These are phyloP conservation scores for Premnoplex brunnescens DNA, from an alignment of 2,797 vertebrate species.

Conservation along the genomic window DNA sequence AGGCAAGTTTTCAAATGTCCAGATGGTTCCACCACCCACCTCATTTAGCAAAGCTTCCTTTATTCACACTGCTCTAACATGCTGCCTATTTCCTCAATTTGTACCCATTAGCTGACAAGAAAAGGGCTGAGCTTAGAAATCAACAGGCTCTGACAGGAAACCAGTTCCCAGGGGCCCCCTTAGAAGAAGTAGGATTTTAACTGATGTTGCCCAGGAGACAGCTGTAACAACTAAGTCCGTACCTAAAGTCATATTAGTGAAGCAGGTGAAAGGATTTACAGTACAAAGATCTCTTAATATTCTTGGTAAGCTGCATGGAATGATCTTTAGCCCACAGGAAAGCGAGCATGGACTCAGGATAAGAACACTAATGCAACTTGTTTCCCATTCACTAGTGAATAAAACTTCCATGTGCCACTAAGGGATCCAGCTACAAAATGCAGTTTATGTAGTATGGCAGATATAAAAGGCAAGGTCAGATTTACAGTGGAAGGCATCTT, in stretches of 20 bases:
- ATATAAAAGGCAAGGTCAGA: background rate
- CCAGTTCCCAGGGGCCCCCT: conserved; percentile 7
- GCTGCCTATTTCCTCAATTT: conserved; percentile 67
- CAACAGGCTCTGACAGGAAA: conserved; percentile 65
- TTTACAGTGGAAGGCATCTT: background rate
- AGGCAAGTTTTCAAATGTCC: conserved; percentile 70
- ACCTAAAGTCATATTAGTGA: conserved; percentile 29
- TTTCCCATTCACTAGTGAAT: background rate
- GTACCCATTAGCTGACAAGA: conserved; percentile 64
- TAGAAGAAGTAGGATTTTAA: conserved; percentile 58
- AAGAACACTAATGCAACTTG: background rate
- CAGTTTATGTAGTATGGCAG: fast-evolving
- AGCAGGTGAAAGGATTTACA: conserved; percentile 35
- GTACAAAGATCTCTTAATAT: conserved; percentile 29
- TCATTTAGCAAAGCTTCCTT: conserved; percentile 68
- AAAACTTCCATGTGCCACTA: background rate
- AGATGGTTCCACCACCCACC: conserved; percentile 70
- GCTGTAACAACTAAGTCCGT: background rate
- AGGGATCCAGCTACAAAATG: background rate
- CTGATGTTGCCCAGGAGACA: conserved; percentile 60
- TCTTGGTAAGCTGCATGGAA: background rate
- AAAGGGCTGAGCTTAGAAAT: conserved; percentile 62
- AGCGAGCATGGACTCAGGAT: fast-evolving
- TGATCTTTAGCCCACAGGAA: background rate
- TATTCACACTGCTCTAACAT: conserved; percentile 63